Base-by-base conservation (phyloP, 2,797 vertebrate genomes). In the Cottoperca gobio region DNA sequence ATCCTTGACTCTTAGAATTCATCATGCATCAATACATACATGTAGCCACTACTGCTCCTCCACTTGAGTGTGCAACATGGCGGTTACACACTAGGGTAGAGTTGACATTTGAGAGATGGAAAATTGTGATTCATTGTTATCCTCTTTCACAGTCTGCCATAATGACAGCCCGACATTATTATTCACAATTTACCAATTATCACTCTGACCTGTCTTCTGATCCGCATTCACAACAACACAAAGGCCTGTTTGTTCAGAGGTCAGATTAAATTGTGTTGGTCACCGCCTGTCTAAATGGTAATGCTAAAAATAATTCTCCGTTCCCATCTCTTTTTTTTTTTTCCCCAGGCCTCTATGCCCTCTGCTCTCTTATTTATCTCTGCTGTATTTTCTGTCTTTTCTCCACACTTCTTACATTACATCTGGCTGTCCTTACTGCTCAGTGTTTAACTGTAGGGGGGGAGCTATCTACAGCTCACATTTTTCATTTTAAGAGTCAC, bases 131-230 rank as follows among this genome's bases (percentile, higher is more conserved):
- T 78, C 55, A 68, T 64, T 82, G 42, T 77, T 68, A 69, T 72
- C 67, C 60, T 71, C 24, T 75, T 69, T 77, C 46, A 53, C 37
- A 53, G 39, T 78, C 61, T 21, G n/a, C 33, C 3, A 11, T 76
- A 78, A 84, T 77, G 76, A 73, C 71, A 83, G 67, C 33, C 40
- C 0, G 0, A 21, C 42, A 50, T 84, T 85, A 84, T 85, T 85
- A 83, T 88, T 84, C 75, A 79, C 76, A 84, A 79, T 89, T 89
- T 79, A 81, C 78, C 77, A 81, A 82, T 91, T 85, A 89, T 82
- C 82, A 23, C 37, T 48, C 31, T 82, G 70, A 77, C 83, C 69
- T 39, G 58, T 78, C 54, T 62, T 79, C 57, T 86, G 73, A 81
- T 81, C 73, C 61, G 26, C 52, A 78, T 72, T 87, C 67, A 64